Conservation (phyloP, 2,888 invertebrate species). For the Cryptocephalus primarius region DNA sequence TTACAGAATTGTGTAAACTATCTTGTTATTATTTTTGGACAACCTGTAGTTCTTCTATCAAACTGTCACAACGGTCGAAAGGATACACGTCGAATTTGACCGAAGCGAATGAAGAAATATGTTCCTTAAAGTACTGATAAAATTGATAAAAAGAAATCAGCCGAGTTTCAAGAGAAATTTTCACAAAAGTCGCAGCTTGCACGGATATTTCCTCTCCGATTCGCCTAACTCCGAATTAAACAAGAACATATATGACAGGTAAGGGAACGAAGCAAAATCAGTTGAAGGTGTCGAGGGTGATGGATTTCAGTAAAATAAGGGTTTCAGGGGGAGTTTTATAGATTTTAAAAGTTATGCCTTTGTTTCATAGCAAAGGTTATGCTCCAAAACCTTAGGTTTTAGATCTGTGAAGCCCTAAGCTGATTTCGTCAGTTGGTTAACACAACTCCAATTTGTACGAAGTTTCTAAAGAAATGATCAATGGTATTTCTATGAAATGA, state of each 20-base stretch:
- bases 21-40: too few relatives aligned
- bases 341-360: too few relatives aligned
- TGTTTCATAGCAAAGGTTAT: background rate
- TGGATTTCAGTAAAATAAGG: too few relatives aligned
- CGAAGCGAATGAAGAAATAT: background rate
- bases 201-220: background rate
- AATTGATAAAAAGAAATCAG: background rate
- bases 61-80: too few relatives aligned
- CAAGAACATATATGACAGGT: conserved; percentile 2
- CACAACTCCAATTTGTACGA: background rate
- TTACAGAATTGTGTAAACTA: too few relatives aligned
- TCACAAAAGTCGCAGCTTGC: background rate
- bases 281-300: too few relatives aligned
- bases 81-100: too few relatives aligned
- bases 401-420: background rate
- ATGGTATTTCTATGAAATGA: too few relatives aligned
- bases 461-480: too few relatives aligned
- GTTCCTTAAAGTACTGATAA: background rate
- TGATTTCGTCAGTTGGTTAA: background rate
- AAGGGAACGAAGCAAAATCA: background rate
- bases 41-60: too few relatives aligned
- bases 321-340: too few relatives aligned
- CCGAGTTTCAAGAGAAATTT: background rate
- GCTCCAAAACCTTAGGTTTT: too few relatives aligned
- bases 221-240: background rate